Evolutionary conservation across 2,113 vertebrate species (phyloP), one percentile per base, ranked within the genome.

Genomic region (Orycteropus afer): DNA sequence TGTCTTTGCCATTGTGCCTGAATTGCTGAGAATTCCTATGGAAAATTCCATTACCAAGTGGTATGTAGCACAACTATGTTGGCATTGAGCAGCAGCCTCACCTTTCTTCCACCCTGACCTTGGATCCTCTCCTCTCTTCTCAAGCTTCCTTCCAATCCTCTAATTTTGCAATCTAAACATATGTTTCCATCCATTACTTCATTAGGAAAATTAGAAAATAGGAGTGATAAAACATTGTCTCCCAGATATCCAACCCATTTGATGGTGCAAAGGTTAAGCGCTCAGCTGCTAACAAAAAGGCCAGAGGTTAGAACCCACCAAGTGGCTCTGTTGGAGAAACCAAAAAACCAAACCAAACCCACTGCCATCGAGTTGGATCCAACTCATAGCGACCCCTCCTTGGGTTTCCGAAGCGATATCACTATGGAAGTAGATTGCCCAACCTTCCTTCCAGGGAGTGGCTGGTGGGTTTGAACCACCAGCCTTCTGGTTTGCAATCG

Each of bases 171-270:
- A 1, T 10, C 86, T 22, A 71, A 80, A 51, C 12, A 77, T 37
- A 77, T 73, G 12, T 77, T 65, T 88, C 61, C 42, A 91, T 57
- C 17, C 57, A 86, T 47, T n/a, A 49, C 20, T 78, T 94, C 20
- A 18, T 85, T 59, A 11, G 7, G 73, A 71, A 77, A 71, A 42
- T 29, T 10, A 40, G 34, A 59, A 63, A 85, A 17, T 5, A 13
- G 51, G 86, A 55, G 20, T 42, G 37, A 61, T 42, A 18, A 25
- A 32, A 20, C 14, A 1, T 37, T 1, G 1, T 76, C 73, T 88
- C 51, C 29, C 3, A 23, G 6, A 32, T 0, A 0, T n/a, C 47
- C n/a, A 77, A 18, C 11, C 47, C 45, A 1, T n/a, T 27, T 32
- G 22, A 69, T 20, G 17, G 25, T 10, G 10, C 67, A 69, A 20